Base-by-base conservation (phyloP, 2,113 vertebrate genomes). In the Larimichthys crocea region DNA sequence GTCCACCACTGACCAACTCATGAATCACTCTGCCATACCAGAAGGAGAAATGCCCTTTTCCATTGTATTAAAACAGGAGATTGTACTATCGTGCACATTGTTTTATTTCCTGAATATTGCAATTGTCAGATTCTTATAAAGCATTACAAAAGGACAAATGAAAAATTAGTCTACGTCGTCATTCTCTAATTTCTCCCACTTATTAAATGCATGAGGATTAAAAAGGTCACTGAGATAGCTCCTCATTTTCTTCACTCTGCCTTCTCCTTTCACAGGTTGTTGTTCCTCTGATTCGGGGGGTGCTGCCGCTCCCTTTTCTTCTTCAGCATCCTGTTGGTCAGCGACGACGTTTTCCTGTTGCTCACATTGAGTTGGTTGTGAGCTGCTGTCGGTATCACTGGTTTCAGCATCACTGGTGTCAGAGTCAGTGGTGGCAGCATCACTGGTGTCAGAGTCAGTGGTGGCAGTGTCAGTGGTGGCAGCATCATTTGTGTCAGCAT, bases 21-120 rank as follows among this genome's bases (percentile, higher is more conserved):
- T 86, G 44, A 79, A 76, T 81, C 46, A 70, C 71, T 26, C 11
- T 46, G 53, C 69, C 24, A 12, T 24, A 15, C 5, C 14, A 50
- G 35, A 24, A 11, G 61, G 14, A 60, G 26, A 7, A 5, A 57
- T 17, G 5, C 10, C 22, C 5, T 49, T 35, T 35, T 35, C 8
- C 35, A 40, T 8, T 40, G 1, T 8, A 31, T 61, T 44, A 31
- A 19, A 74, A 57, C 42, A 71, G 44, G 24, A 75, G 24, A 44
- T 24, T 31, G 12, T n/a, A 24, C 0, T 50, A 12, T 57, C 22
- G 14, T 62, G 15, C 24, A n/a, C 31, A 76, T 40, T 56, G 12
- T 55, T 76, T 66, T 66, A 66, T 72, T 77, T 29, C 53, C 49
- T 68, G 0, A 59, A 15, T 44, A 40, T 35, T n/a, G 10, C 5